Conservation (phyloP, 2,797 vertebrate genomes). For the Podarcis siculus region DNA sequence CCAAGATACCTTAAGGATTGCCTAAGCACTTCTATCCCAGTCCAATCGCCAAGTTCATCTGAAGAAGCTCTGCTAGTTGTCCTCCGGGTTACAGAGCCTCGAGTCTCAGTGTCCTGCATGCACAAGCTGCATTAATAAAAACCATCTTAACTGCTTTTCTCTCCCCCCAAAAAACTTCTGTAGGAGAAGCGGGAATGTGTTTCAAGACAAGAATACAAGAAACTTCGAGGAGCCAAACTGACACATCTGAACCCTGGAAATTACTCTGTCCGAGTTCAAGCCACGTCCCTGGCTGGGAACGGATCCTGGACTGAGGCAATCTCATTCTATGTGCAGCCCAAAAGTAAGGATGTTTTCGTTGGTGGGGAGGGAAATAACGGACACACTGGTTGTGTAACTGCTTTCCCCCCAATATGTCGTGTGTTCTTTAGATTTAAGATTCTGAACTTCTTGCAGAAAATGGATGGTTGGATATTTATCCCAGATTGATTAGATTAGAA, state of each 20-base stretch:
- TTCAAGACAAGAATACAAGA: constrained; percentile 90
- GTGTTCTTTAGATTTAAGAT: not conserved
- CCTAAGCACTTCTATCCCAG: no score
- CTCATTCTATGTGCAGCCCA: constrained; percentile 91
- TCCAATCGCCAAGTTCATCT: no score
- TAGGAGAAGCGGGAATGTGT: constrained; percentile 92
- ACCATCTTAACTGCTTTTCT: not conserved
- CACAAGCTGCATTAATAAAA: no score
- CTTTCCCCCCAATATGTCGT: not conserved
- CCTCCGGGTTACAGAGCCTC: no score
- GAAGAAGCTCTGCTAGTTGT: no score
- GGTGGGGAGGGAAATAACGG: not conserved
- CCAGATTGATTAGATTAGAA: not conserved
- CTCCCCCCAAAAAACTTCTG: not conserved
- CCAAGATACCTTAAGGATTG: no score
- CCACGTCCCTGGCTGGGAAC: constrained; percentile 93
- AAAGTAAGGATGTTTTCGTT: constrained; percentile 79
- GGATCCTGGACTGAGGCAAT: constrained; percentile 95
- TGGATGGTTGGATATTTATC: not conserved
- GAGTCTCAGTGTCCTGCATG: not conserved
- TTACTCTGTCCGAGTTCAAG: constrained; percentile 91
- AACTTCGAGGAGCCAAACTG: constrained; percentile 85
- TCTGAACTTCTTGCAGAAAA: not conserved
- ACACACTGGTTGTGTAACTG: no score
- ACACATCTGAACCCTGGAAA: constrained; percentile 91